Conservation (phyloP, 2,888 invertebrate genomes). For the Acrobasis repandana region DNA sequence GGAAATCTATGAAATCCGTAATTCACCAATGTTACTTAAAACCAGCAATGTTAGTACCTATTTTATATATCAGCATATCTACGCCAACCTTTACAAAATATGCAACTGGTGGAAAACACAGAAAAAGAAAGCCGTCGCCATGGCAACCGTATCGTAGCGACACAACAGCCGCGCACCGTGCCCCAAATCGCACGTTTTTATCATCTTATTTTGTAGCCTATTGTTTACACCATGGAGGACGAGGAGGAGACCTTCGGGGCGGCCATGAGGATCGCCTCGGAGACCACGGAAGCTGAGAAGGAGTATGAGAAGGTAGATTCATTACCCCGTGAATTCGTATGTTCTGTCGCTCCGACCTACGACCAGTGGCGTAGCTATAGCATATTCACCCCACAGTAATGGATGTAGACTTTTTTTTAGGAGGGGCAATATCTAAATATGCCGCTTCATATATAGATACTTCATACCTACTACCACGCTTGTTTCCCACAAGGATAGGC, state of each 20-base stretch:
- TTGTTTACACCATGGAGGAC: conserved; percentile 45
- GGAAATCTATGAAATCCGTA: no score
- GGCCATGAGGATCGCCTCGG: conserved; percentile 60
- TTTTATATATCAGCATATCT: no score
- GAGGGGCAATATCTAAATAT: no score
- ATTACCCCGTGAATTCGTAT: background rate
- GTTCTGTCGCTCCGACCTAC: no score
- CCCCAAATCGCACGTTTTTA: conserved; percentile 30
- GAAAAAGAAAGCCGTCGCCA: conserved; percentile 43
- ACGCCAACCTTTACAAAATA: background rate
- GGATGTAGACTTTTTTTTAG: no score
- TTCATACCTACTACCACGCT: no score
- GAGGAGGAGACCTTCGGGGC: conserved; percentile 62
- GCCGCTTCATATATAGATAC: no score
- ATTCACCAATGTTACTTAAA: no score
- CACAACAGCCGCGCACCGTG: conserved; percentile 19
- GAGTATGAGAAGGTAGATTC: conserved; percentile 63
- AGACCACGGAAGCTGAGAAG: conserved; percentile 71
- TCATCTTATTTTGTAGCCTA: conserved; percentile 28
- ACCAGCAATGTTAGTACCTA: no score
- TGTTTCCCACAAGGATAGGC: no score
- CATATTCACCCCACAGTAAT: no score
- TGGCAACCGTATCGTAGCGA: conserved; percentile 34
- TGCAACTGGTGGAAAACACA: conserved; percentile 5
- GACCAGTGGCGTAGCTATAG: no score